Base-by-base conservation (phyloP, 2,888 invertebrate species). In the Prosopocoilus inquinatus region DNA sequence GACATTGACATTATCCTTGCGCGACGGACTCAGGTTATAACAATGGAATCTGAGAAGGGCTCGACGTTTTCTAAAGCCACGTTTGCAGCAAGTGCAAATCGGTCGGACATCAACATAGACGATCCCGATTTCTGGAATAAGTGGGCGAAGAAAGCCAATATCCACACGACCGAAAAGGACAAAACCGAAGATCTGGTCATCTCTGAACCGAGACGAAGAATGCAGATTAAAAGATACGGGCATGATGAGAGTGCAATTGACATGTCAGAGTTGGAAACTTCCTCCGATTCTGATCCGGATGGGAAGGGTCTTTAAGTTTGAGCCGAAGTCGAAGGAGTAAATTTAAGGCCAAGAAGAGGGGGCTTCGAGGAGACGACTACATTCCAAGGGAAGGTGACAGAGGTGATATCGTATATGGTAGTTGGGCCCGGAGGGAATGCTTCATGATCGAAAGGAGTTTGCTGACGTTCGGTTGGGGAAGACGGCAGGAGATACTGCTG, bases 101-200 rank as follows among this genome's bases (percentile, higher is more conserved):
- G 98, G 65, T 91, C 94, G n/a, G 99, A 99, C 75, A 99, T 99
- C 68, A 96, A 96, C 72, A 91, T 99, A 59, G 94, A 99, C 76
- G 99, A 99, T 84, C 99, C 99, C 1, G 96, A 99, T 75, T 99
- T 99, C 78, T 99, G 99, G 99, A 96, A 96, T 71, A 99, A 99
- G 78, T 99, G 99, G 99, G 99, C 99, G 2, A 97, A 96, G 75
- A 96, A 93, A 75, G 99, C 99, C 1, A 97, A 99, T 76, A 91
- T 99, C 61, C 96, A 98, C 76, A 89, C 94, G 0, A 94, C 95
- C 47, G 93, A 95, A 76, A 87, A 91, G 65, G 92, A 91, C 71
- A 92, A 91, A 70, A 90, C 87, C 68, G 90, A 89, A 75, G 94
- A 96, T 74, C 81, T 99, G 68, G 96, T 99, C 9, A 87, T 99